Evolutionary conservation across 2,113 vertebrate species (phyloP), one percentile per base, ranked within the genome.

Genomic region (Entomyzon cyanotis): DNA sequence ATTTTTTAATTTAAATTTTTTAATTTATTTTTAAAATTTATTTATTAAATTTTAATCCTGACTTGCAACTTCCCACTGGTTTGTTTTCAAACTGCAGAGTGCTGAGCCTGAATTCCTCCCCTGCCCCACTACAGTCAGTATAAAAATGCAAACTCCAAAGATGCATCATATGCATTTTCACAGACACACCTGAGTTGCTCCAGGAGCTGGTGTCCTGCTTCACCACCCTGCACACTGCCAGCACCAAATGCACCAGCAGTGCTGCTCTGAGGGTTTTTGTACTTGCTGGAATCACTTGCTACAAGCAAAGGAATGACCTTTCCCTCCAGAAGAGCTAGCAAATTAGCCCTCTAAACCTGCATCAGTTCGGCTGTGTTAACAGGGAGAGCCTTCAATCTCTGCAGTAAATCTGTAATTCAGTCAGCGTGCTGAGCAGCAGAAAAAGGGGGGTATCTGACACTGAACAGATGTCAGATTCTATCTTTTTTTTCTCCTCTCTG

Each of bases 191-290:
- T 7, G 33, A 27, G 42, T 3, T 80, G 39, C 42, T 47, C 8
- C 37, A 53, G 59, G 23, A 86, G n/a, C 33, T 15, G 4, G 21
- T 0, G 7, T 37, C 30, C 70, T 87, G 69, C 63, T 56, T 69
- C 17, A 1, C 42, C 16, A 35, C 20, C 37, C 37, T 24, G 37
- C 0, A 1, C 0, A 0, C 15, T 69, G 47, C 35, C 21, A 60
- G 23, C 0, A 15, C 50, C 2, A 0, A 41, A 58, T 0, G 10
- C 33, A 37, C 23, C 0, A 0, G 64, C 52, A 70, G 5, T 11
- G 14, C 28, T 11, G 9, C 70, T 64, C 37, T 13, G 17, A 74
- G 39, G 59, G 58, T 11, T 69, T 33, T 55, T 49, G 23, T 7
- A 8, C 22, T 53, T 1, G 0, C 53, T n/a, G 21, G 49, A 28